A percentile compares a stretch with the other conserved stretches of the same genome.
Evolutionary conservation across 2,113 vertebrate genomes (phyloP).

Genomic region (Gasterosteus aculeatus): DNA sequence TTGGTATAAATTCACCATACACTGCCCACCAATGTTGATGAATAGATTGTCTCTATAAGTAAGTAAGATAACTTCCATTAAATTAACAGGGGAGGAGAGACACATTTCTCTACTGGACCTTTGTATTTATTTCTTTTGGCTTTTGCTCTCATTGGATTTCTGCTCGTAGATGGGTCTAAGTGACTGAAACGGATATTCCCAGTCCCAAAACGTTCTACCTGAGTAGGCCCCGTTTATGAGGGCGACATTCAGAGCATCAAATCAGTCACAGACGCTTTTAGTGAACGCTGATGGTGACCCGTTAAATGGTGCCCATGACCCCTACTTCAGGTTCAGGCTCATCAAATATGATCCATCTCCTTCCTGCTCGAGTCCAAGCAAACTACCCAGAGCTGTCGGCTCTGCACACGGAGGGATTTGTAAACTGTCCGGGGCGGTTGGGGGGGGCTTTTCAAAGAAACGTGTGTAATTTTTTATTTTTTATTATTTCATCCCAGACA

Average conservation of each 20-base stretch:
- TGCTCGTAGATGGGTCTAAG: not conserved
- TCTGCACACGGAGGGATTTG: conserved; percentile 30
- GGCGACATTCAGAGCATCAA: not conserved
- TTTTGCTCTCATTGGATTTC: not conserved
- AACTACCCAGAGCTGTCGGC: conserved; percentile 12
- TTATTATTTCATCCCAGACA: conserved; percentile 32
- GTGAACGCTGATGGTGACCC: not conserved
- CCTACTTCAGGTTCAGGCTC: conserved; percentile 13
- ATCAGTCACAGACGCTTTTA: not conserved
- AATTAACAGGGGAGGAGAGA: not conserved
- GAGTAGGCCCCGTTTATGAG: not conserved
- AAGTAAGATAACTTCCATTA: not conserved
- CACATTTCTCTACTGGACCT: not conserved
- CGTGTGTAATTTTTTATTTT: conserved; percentile 31
- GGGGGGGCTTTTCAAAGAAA: conserved; percentile 12
- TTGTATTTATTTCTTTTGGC: not conserved
- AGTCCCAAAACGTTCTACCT: not conserved
- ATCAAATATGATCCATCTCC: conserved; percentile 30
- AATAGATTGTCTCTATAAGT: not conserved
- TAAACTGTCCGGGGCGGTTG: conserved; percentile 6
- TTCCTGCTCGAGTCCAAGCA: conserved; percentile 29
- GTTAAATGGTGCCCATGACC: not conserved
- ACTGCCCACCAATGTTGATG: too few relatives aligned
- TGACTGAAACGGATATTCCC: not conserved
- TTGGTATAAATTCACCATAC: not conserved